Evolutionary conservation across 2,797 vertebrate species (phyloP).

Genomic region (Enteromius radiatus): DNA sequence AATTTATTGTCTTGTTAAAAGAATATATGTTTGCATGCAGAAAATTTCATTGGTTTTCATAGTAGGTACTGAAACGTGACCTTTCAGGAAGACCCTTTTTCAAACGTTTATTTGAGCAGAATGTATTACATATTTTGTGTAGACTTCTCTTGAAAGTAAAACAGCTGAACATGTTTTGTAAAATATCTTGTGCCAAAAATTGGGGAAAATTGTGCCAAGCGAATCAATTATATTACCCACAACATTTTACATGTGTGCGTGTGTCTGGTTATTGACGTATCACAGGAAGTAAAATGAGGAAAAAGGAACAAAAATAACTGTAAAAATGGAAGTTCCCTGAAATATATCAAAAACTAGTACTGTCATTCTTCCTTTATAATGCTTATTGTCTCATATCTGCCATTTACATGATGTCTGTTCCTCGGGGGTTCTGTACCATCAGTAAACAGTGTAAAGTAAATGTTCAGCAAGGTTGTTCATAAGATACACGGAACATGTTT

Average conservation of each 20-base stretch:
- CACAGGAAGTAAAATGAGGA: slow-evolving; percentile 25
- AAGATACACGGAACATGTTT: not conserved
- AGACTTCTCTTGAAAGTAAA: not conserved
- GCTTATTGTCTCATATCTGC: not conserved
- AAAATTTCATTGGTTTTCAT: not conserved
- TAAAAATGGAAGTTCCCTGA: not conserved
- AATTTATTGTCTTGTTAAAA: not conserved
- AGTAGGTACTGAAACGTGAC: not conserved
- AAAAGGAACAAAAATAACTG: not conserved
- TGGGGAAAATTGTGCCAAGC: not conserved
- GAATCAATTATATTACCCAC: not conserved
- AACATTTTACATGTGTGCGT: not conserved
- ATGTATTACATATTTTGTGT: not conserved
- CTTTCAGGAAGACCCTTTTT: not conserved
- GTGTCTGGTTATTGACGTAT: not conserved
- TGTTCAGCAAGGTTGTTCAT: not conserved
- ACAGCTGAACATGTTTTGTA: not conserved
- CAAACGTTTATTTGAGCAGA: not conserved
- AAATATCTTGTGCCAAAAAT: not conserved
- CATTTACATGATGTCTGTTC: not conserved
- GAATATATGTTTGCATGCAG: not conserved
- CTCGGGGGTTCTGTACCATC: not conserved
- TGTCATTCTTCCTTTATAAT: not conserved
- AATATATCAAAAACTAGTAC: not conserved
- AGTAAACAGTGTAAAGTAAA: not conserved